A percentile compares a stretch with the other conserved stretches of the same genome.
Evolutionary conservation across 2,888 invertebrate genomes (phyloP).

Genomic region (Trichogramma evanescens): DNA sequence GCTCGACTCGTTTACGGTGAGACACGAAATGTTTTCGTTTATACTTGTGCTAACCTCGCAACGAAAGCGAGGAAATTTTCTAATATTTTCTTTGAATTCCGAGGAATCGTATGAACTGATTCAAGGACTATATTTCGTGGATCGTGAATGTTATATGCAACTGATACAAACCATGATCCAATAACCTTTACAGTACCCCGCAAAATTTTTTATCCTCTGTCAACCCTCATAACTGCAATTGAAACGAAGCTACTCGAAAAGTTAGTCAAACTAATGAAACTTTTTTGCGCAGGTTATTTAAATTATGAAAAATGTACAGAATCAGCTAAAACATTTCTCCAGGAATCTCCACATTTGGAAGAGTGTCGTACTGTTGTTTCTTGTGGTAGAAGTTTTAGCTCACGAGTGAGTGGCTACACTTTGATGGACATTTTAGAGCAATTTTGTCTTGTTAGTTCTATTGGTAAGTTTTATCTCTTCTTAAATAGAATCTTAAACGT

Average conservation of each 20-base stretch:
- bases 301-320: constrained; percentile 12
- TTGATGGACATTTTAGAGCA: constrained; percentile 16
- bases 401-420: constrained; percentile 13
- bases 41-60: too few relatives aligned
- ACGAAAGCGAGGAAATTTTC: too few relatives aligned
- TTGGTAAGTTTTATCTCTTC: constrained; percentile 9
- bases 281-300: constrained; percentile 12
- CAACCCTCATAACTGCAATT: too few relatives aligned
- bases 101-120: too few relatives aligned
- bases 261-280: background rate
- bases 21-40: background rate
- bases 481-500: background rate
- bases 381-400: constrained; percentile 24
- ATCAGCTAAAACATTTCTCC: constrained; percentile 21
- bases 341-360: constrained; percentile 24
- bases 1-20: constrained; percentile 18
- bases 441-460: constrained; percentile 10
- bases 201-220: too few relatives aligned
- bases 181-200: too few relatives aligned
- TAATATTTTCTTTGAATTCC: too few relatives aligned
- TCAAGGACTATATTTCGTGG: too few relatives aligned
- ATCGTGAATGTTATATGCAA: too few relatives aligned
- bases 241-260: background rate
- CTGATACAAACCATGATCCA: too few relatives aligned
- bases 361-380: constrained; percentile 25